Percentiles rank a stretch among this genome's conserved stretches.
Conservation (phyloP, 2,113 vertebrate species). For the Malurus melanocephalus region DNA sequence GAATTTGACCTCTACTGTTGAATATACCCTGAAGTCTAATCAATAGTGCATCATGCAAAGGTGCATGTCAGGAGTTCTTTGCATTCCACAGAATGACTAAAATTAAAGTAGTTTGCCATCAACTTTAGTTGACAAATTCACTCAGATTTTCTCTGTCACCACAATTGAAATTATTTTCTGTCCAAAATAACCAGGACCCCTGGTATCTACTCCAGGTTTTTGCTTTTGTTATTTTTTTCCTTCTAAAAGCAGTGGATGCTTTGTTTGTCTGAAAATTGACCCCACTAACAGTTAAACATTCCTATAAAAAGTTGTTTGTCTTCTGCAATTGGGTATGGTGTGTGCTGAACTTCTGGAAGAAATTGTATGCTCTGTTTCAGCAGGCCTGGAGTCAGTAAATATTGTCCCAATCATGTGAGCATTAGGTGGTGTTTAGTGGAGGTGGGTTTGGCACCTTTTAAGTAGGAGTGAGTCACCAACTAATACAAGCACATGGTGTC, state of each 20-base stretch:
- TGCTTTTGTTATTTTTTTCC: no score
- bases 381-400: background rate
- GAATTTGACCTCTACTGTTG: background rate
- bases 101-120: background rate
- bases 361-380: background rate
- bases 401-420: background rate
- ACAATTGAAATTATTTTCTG: slow-evolving; percentile 29
- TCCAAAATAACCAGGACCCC: slow-evolving; percentile 13
- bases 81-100: background rate
- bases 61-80: background rate
- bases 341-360: background rate
- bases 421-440: background rate
- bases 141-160: slow-evolving; percentile 9
- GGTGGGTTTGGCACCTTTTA: background rate
- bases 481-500: rapidly evolving
- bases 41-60: rapidly evolving
- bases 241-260: background rate
- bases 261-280: slow-evolving; percentile 20
- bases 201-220: background rate
- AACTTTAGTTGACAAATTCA: background rate
- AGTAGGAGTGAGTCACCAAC: background rate
- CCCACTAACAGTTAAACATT: background rate
- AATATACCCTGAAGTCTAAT: background rate
- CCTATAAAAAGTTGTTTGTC: background rate
- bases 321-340: background rate